Evolutionary conservation across 2,888 invertebrate species (phyloP).

Genomic region (Thereva nobilitata): DNA sequence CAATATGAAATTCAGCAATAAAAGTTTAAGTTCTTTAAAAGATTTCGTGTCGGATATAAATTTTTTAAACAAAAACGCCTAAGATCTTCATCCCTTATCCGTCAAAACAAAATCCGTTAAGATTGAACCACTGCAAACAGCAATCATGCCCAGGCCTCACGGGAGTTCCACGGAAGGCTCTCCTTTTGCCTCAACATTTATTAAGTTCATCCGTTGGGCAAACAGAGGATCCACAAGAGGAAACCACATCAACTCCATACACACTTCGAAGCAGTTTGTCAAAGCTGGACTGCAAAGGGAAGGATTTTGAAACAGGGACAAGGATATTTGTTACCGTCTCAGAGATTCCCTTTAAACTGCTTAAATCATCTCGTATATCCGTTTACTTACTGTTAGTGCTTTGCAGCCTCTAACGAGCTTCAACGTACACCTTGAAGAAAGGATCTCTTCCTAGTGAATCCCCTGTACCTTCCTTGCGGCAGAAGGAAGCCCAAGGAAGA

Average conservation of each 20-base stretch:
- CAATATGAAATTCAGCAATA: too few relatives aligned
- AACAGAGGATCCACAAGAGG: not conserved
- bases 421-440: conserved; percentile 11
- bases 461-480: not conserved
- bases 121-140: conserved; percentile 14
- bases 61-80: too few relatives aligned
- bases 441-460: not conserved
- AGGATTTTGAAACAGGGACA: conserved; percentile 13
- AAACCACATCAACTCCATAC: conserved; percentile 21
- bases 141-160: conserved; percentile 6
- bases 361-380: conserved; percentile 31
- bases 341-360: conserved; percentile 33
- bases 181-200: conserved; percentile 9
- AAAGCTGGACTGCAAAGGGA: conserved; percentile 11
- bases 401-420: conserved; percentile 33
- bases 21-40: too few relatives aligned
- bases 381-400: conserved; percentile 33
- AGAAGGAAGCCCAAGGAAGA: too few relatives aligned
- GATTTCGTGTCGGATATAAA: too few relatives aligned
- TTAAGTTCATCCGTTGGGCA: conserved; percentile 14
- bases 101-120: conserved; percentile 9
- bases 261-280: conserved; percentile 8
- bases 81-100: too few relatives aligned
- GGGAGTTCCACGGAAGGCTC: conserved; percentile 1
- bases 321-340: conserved; percentile 26